These are phyloP conservation scores for Podarcis lilfordi DNA, from an alignment of 2,797 vertebrate species.

Conservation along the genomic window DNA sequence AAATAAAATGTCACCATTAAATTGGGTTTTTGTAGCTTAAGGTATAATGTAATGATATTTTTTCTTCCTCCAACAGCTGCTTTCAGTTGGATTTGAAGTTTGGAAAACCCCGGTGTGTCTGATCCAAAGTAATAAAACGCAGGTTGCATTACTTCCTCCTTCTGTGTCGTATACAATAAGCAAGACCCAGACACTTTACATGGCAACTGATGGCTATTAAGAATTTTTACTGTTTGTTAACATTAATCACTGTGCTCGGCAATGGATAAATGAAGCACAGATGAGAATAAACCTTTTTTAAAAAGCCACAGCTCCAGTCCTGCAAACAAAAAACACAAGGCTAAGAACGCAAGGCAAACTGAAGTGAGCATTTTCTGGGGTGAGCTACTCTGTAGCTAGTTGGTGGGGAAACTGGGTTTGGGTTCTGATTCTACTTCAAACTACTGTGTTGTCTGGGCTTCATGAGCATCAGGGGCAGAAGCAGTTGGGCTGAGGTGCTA, in stretches of 20 bases:
- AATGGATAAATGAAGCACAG: conserved; percentile 46
- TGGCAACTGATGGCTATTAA: conserved; percentile 59
- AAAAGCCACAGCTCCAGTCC: not conserved
- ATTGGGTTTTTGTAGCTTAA: conserved; percentile 81
- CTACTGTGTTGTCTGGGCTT: not conserved
- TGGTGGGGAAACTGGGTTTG: not conserved
- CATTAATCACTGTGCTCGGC: conserved; percentile 57
- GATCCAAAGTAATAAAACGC: conserved; percentile 80
- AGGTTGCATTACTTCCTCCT: conserved; percentile 79
- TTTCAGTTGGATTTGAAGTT: conserved; percentile 81
- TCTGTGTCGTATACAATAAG: conserved; percentile 71
- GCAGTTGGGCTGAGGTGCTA: no score
- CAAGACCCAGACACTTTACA: conserved; percentile 60
- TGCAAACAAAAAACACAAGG: not conserved
- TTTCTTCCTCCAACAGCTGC: conserved; percentile 76
- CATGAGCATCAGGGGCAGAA: no score
- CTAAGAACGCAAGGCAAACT: not conserved
- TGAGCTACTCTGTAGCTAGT: not conserved
- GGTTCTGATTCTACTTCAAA: not conserved
- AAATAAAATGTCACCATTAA: conserved; percentile 85
- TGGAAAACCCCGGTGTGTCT: conserved; percentile 72
- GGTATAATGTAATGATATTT: conserved; percentile 80
- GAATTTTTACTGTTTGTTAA: conserved; percentile 57
- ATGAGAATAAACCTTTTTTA: conserved; percentile 1
- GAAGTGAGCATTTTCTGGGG: not conserved